A percentile compares a stretch with the other conserved stretches of the same genome.
phyloP scores from a whole-genome alignment of 2,888 invertebrate genomes.

The Limnephilus rhombicus region DNA sequence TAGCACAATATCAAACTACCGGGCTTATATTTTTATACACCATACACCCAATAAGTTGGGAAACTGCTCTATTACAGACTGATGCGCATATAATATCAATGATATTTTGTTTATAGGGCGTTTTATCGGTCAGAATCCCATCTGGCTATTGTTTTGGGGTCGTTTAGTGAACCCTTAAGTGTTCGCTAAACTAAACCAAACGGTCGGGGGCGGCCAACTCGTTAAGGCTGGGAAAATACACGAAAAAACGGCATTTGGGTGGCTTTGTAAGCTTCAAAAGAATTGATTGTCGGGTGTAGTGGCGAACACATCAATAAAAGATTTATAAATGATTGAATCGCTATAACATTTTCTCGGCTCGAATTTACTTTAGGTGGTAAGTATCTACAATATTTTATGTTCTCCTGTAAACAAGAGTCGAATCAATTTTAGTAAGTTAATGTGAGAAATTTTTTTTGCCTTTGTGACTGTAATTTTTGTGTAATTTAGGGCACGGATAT shows the following conservation, averaged over 20 bases:
- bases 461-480: too few relatives aligned
- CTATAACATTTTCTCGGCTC: background rate
- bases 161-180: constrained; percentile 13
- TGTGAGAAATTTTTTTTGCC: too few relatives aligned
- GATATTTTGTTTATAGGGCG: background rate
- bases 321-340: background rate
- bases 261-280: background rate
- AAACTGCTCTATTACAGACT: background rate
- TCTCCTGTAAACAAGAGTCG: background rate
- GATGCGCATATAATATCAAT: background rate
- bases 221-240: background rate
- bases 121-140: background rate
- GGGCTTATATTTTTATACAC: too few relatives aligned
- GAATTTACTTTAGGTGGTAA: background rate
- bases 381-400: background rate
- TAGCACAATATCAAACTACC: too few relatives aligned
- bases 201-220: constrained; percentile 7
- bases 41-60: background rate
- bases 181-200: constrained; percentile 24
- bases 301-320: background rate
- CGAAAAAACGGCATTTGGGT: background rate
- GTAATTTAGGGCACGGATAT: too few relatives aligned
- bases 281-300: constrained; percentile 14
- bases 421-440: too few relatives aligned
- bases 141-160: constrained; percentile 7